These are phyloP conservation scores for Cryptotis parvus DNA, from an alignment of 2,113 vertebrate genomes.

Conservation along the genomic window DNA sequence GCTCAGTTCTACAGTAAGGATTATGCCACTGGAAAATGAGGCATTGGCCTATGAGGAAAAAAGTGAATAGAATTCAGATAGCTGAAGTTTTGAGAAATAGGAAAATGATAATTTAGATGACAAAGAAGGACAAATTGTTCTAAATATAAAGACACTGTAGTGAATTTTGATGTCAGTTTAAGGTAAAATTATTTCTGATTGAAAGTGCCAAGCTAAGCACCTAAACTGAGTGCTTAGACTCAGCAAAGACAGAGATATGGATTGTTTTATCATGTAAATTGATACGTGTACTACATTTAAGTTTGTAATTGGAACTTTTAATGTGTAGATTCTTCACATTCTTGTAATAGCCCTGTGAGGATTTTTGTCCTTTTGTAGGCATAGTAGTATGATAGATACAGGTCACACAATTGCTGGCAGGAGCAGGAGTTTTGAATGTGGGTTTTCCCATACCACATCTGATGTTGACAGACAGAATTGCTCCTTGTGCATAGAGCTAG, in stretches of 20 bases:
- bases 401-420: neutral
- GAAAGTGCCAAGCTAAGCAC: neutral
- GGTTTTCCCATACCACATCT: conserved; percentile 7
- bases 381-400: neutral
- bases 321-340: neutral
- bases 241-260: neutral
- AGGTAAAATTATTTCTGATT: neutral
- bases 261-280: neutral
- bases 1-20: neutral
- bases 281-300: neutral
- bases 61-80: neutral
- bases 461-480: too few relatives aligned
- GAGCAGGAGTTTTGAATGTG: neutral
- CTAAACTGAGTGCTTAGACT: neutral
- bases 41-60: conserved; percentile 37
- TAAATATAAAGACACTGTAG: conserved; percentile 8
- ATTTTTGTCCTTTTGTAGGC: conserved; percentile 11
- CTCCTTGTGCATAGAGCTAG: too few relatives aligned
- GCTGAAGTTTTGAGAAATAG: neutral
- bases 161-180: neutral
- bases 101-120: neutral
- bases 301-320: neutral
- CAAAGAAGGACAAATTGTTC: neutral
- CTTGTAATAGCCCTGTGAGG: neutral
- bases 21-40: conserved; percentile 24